Percentiles rank a stretch among this genome's conserved stretches.
Conservation (phyloP, 1,140 invertebrate genomes). For the Panagrolaimus sp. region DNA sequence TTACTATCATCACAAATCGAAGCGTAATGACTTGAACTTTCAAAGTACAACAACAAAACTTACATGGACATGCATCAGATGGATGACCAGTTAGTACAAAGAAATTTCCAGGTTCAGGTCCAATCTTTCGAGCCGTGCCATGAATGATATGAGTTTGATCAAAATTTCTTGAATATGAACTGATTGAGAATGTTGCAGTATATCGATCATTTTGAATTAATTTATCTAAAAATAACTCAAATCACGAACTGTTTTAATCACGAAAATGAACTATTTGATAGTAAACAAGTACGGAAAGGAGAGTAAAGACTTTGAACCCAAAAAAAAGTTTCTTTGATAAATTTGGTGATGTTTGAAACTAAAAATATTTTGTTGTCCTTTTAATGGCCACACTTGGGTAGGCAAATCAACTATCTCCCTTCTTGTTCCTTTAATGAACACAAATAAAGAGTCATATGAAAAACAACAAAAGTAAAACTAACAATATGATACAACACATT, state of each 20-base stretch:
- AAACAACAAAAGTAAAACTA: constrained; percentile 12
- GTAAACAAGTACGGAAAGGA: neutral
- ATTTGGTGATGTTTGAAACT: too few species aligned
- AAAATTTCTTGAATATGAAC: constrained; percentile 35
- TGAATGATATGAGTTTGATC: constrained; percentile 25
- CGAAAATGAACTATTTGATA: too few species aligned
- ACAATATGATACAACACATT: constrained; percentile 41
- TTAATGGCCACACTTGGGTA: too few species aligned
- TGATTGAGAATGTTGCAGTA: constrained; percentile 41
- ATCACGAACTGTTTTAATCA: too few species aligned
- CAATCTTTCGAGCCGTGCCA: constrained; percentile 42
- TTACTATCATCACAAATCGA: too few species aligned
- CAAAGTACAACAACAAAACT: constrained; percentile 12
- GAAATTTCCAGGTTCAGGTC: constrained; percentile 47
- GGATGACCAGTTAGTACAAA: constrained; percentile 48
- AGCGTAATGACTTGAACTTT: too few species aligned
- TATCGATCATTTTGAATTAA: constrained; percentile 35
- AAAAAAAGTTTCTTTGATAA: neutral
- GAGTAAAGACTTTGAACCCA: neutral
- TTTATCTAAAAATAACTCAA: constrained; percentile 21
- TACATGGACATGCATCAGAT: constrained; percentile 46
- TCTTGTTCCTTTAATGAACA: too few species aligned
- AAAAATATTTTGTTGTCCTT: too few species aligned
- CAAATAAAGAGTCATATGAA: too few species aligned
- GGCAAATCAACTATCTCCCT: too few species aligned